Evolutionary conservation across 2,113 vertebrate species (phyloP).

Genomic region (Acrocephalus arundinaceus): DNA sequence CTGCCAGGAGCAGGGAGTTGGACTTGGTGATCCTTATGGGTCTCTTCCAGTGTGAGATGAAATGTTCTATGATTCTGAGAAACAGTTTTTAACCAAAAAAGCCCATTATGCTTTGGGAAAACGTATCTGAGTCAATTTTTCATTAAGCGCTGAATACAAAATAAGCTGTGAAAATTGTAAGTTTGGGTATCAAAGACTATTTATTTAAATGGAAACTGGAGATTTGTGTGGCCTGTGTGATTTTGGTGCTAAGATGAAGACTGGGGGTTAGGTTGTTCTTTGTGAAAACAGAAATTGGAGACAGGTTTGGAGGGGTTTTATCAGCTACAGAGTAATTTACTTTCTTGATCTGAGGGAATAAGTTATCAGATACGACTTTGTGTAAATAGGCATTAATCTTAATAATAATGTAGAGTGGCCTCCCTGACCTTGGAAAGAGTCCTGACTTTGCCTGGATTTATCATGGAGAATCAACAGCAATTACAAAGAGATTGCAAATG

Average conservation of each 20-base stretch:
- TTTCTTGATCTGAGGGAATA: background rate
- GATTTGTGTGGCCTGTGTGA: rapidly evolving
- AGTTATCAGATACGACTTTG: background rate
- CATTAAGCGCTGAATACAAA: background rate
- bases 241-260: background rate
- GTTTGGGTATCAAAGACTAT: background rate
- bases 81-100: background rate
- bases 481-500: background rate
- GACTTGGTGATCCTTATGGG: background rate
- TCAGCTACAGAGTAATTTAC: background rate
- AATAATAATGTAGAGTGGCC: background rate
- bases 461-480: background rate
- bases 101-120: background rate
- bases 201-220: background rate
- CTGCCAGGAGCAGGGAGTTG: background rate
- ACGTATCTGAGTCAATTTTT: background rate
- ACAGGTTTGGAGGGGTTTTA: rapidly evolving
- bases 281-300: background rate
- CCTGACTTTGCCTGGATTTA: background rate
- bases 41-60: background rate
- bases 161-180: background rate
- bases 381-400: background rate
- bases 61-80: background rate
- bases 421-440: background rate
- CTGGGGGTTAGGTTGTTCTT: background rate